Base-by-base conservation (phyloP, 1,140 invertebrate species). In the Nylanderia fulva region DNA sequence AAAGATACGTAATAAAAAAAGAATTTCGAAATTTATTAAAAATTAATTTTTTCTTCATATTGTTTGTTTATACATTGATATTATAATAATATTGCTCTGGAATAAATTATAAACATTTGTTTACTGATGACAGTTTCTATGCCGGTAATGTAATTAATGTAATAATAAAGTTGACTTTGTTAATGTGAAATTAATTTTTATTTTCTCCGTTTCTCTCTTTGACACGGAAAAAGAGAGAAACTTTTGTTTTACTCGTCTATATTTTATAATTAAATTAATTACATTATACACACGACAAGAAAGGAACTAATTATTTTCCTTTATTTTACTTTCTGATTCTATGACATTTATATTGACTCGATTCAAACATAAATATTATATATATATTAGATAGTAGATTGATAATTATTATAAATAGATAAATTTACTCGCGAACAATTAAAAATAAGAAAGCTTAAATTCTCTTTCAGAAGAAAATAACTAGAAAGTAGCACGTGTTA, bases 191-290 rank as follows among this genome's bases (percentile, higher is more conserved):
- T 56, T 21, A 24, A 39, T 24, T 36, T 36, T 11, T 68, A 42
- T 68, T 29, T 4, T 18, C 0, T 15, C 3, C 13, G 2, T 48
- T 5, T 15, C 15, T 4, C 15, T 48, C 1, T n/a, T 18, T 52
- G 39, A 48, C 11, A 13, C 1, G 24, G 24, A 2, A 48, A 48
- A 69, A 29, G 7, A 9, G 24, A 69, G 48, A 69, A 69, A 69
- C 15, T 45, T 18, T 13, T 24, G 11, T 13, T 48, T 48, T 3
- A 24, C 5, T 9, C 15, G n/a, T 39, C 58, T 6, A 15, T 11
- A n/a, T 75, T 58, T 27, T 39, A 21, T 0, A 39, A 60, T 60
- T 54, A 7, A 69, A 69, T 72, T 72, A 48, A 68, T 7, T 69
- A 48, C 7, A 48, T 0, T 13, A 3, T 15, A n/a, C 29, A 33